Percentiles rank a stretch among this genome's conserved stretches.
Evolutionary conservation across 2,113 vertebrate species (phyloP).

Genomic region (Chamaea fasciata): DNA sequence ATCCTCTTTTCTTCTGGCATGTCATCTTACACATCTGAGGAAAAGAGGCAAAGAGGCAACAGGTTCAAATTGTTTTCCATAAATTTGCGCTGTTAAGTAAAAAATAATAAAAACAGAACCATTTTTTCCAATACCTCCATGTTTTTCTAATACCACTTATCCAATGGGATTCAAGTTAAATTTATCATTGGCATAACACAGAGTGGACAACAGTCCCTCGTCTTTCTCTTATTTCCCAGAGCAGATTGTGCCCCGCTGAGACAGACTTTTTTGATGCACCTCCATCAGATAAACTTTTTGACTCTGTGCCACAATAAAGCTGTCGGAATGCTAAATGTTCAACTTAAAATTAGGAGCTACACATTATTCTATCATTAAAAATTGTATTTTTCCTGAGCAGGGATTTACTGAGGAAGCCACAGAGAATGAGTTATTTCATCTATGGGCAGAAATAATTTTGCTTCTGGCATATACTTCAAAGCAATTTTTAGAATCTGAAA

Average conservation of each 20-base stretch:
- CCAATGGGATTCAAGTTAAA: background rate
- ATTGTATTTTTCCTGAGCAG: background rate
- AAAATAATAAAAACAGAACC: background rate
- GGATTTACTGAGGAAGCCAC: slow-evolving; percentile 5
- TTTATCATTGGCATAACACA: background rate
- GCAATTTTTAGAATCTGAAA: slow-evolving; percentile 58
- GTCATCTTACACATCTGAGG: background rate
- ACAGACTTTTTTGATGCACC: background rate
- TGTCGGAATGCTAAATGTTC: background rate
- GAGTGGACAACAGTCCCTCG: background rate
- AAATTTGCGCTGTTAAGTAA: background rate
- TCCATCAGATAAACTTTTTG: background rate
- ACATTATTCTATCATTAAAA: slow-evolving; percentile 4
- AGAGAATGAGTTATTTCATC: slow-evolving; percentile 23
- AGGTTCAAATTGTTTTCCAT: background rate
- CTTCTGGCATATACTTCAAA: slow-evolving; percentile 62
- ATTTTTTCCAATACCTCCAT: background rate
- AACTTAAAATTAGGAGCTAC: background rate
- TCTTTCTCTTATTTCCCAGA: background rate
- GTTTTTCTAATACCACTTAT: background rate
- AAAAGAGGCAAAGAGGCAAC: background rate
- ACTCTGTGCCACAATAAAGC: background rate
- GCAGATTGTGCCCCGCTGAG: background rate
- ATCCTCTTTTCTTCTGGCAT: background rate
- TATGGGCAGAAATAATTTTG: slow-evolving; percentile 46